A percentile compares a stretch with the other conserved stretches of the same genome.
These are phyloP conservation scores for Drosophila recens DNA, from an alignment of 2,888 invertebrate species.

Conservation along the genomic window DNA sequence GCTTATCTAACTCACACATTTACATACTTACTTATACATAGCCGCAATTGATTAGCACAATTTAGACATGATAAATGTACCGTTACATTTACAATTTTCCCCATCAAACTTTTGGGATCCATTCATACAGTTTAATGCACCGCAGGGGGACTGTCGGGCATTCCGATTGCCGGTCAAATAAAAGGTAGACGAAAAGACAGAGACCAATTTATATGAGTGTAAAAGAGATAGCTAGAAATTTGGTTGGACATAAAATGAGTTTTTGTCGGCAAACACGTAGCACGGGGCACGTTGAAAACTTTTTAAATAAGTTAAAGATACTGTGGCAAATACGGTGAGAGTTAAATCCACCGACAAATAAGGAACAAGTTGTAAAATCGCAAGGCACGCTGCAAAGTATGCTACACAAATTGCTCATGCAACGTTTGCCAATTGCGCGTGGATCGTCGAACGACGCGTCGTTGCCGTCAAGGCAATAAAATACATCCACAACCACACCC, in stretches of 20 bases:
- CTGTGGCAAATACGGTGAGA: slow-evolving; percentile 33
- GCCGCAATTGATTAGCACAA: slow-evolving; percentile 64
- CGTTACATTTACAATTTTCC: slow-evolving; percentile 32
- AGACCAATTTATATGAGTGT: neutral
- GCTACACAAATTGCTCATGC: slow-evolving; percentile 50
- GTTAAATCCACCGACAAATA: slow-evolving; percentile 15
- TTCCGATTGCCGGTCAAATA: slow-evolving; percentile 6
- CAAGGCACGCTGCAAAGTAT: slow-evolving; percentile 48
- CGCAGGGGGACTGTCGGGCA: slow-evolving; percentile 23
- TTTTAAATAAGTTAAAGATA: slow-evolving; percentile 65
- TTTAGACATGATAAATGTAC: slow-evolving; percentile 67
- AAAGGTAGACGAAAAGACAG: neutral
- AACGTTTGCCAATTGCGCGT: slow-evolving; percentile 41
- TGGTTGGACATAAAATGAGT: slow-evolving; percentile 46
- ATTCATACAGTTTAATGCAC: slow-evolving; percentile 51
- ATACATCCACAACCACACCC: slow-evolving; percentile 2
- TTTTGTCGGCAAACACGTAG: slow-evolving; percentile 46
- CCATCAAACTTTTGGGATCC: slow-evolving; percentile 30
- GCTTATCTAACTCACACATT: neutral
- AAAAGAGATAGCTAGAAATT: slow-evolving; percentile 10
- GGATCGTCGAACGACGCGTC: slow-evolving; percentile 12
- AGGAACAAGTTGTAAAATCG: slow-evolving; percentile 51
- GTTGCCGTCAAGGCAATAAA: slow-evolving; percentile 23
- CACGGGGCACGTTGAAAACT: slow-evolving; percentile 64
- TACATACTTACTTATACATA: slow-evolving; percentile 7